Base-by-base conservation (phyloP, 2,888 invertebrate species). In the Hyposoter dolosus region DNA sequence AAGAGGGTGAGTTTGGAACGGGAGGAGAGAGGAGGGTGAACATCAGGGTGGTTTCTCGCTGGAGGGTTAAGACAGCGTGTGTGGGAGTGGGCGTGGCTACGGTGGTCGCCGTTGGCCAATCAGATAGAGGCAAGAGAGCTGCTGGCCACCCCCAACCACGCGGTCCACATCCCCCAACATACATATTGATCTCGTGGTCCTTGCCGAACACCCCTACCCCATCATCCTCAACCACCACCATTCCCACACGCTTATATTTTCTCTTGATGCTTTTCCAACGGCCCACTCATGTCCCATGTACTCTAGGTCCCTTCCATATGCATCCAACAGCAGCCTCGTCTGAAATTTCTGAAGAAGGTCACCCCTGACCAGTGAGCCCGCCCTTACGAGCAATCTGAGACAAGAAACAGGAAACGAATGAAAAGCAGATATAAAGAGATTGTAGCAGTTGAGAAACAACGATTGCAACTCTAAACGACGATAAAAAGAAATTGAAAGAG, bases 111-210 rank as follows among this genome's bases (percentile, higher is more conserved):
- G 92, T 85, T 93, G 94, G 94, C 94, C 94, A 94, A 94, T 94
- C 94, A 93, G 93, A 91, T 90, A 91, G 91, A 90, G 88, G 89
- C 87, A 69, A 45, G 47, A 23, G 90, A 89, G 88, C 90, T 88
- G 92, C 93, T 90, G 93, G 94, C 94, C 94, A 93, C 93, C 94
- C 93, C 93, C 94, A 91, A 92, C 93, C 93, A 91, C 91, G 92
- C 90, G 92, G 94, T 93, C 93, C 93, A 93, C 92, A 93, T 93
- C 93, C 91, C 93, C 92, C 92, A 93, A 93, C 94, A 94, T 94
- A 94, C 94, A 94, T 94, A 94, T 94, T 94, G 94, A 94, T 94
- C 93, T 93, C 93, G 93, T 93, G 93, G 94, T 93, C 93, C 91
- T 92, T 89, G 90, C 90, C 90, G 92, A 91, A 92, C 91, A 89